These are phyloP conservation scores for Pristionchus maxplancki DNA, from an alignment of 2,888 invertebrate genomes.

Conservation along the genomic window DNA sequence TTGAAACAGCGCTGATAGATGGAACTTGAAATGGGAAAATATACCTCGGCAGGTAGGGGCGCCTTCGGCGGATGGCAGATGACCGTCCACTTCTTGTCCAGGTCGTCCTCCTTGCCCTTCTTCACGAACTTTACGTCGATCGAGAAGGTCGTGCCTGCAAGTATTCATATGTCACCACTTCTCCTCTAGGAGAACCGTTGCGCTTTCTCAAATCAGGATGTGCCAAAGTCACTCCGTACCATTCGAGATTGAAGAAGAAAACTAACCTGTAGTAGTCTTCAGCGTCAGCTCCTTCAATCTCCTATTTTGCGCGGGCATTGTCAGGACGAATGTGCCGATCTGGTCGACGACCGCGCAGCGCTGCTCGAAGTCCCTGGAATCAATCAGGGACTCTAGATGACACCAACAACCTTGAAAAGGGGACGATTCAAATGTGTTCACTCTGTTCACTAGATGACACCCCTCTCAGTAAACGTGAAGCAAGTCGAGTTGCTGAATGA, in stretches of 20 bases:
- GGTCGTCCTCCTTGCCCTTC: background rate
- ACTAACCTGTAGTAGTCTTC: background rate
- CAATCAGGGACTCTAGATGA: no score
- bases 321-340: background rate
- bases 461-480: background rate
- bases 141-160: background rate
- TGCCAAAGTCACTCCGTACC: no score
- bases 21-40: no score
- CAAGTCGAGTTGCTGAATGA: background rate
- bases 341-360: background rate
- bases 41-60: background rate
- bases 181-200: no score
- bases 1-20: no score
- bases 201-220: no score
- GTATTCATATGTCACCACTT: no score
- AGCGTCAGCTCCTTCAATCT: background rate
- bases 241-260: background rate
- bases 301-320: background rate
- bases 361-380: slow-evolving; percentile 13
- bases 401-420: no score
- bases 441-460: background rate
- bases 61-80: background rate
- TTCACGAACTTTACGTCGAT: background rate
- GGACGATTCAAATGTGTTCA: background rate
- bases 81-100: background rate